A percentile compares a stretch with the other conserved stretches of the same genome.
These are phyloP conservation scores for Neotragus moschatus DNA, from an alignment of 2,113 vertebrate species.

Conservation along the genomic window DNA sequence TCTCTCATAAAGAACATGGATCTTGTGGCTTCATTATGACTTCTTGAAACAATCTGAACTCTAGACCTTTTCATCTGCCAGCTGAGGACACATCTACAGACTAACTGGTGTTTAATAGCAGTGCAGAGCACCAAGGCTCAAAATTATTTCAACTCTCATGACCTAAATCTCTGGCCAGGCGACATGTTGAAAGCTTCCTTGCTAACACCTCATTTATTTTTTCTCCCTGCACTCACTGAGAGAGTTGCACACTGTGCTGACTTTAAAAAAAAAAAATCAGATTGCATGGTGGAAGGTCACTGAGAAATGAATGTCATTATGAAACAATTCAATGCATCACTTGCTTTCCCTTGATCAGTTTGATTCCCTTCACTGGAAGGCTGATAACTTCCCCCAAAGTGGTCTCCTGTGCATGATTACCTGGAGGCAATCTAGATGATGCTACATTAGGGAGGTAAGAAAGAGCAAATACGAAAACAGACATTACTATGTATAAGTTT, in stretches of 20 bases:
- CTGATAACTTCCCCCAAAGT: background rate
- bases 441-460: background rate
- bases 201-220: conserved; percentile 44
- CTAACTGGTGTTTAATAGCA: conserved; percentile 32
- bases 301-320: background rate
- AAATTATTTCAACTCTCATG: conserved; percentile 58
- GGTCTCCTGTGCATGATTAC: background rate
- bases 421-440: background rate
- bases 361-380: background rate
- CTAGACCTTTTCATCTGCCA: conserved; percentile 75
- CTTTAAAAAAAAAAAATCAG: conserved; percentile 19
- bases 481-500: background rate
- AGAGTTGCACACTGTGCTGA: conserved; percentile 1
- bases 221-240: background rate
- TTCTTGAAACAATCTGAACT: conserved; percentile 75
- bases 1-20: conserved; percentile 67
- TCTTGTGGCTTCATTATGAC: conserved; percentile 75
- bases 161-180: conserved; percentile 54
- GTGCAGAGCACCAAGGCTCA: conserved; percentile 3
- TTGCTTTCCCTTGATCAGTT: background rate
- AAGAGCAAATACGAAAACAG: background rate
- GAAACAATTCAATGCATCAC: background rate
- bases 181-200: conserved; percentile 64
- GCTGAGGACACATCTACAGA: conserved; percentile 53
- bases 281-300: background rate